Evolutionary conservation across 2,797 vertebrate genomes (phyloP), one percentile per base, ranked within the genome.

Genomic region (Catamblyrhynchus diadema): DNA sequence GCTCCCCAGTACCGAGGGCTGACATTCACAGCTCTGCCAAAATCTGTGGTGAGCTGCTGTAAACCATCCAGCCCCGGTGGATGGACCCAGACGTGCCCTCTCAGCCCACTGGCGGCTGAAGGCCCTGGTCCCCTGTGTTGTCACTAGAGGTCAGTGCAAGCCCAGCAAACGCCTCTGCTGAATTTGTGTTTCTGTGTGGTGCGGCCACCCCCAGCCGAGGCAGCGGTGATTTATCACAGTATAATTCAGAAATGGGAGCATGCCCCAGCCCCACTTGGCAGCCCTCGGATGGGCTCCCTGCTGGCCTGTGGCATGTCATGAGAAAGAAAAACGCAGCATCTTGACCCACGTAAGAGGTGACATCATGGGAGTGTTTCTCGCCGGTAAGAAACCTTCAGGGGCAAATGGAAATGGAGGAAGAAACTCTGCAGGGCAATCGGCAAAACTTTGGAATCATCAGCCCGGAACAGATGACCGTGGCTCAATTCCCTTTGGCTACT

Each of bases 121-220:
- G 64, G 27, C 32, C 79, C 75, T 3, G 11, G 85, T 98, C 91
- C 94, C 84, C 47, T 39, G 33, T 6, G 2, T 32, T 89, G 96
- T 97, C 98, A 97, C 98, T 98, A 98, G 98, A 96, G 97, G 97
- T 98, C 97, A 98, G 96, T 91, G 94, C 93, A 96, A 96, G 94
- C 94, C 95, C 89, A 94, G 71, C 4, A 79, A 92, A 95, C 56
- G 50, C 47, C 47, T 90, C 60, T 65, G n/a, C 35, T 54, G 62
- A 62, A 42, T 65, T 50, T 35, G 4, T 4, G 21, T n/a, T 42
- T 9, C 51, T n/a, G 1, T 17, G 18, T 28, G 27, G 17, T 6
- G 22, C 1, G 4, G 39, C 28, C 37, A 44, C 25, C 12, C 28
- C 25, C 35, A 45, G 17, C 8, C 14, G 30, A 23, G 23, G 53